These are phyloP conservation scores for Pristionchus fissidentatus DNA, from an alignment of 2,888 invertebrate genomes.

Conservation along the genomic window DNA sequence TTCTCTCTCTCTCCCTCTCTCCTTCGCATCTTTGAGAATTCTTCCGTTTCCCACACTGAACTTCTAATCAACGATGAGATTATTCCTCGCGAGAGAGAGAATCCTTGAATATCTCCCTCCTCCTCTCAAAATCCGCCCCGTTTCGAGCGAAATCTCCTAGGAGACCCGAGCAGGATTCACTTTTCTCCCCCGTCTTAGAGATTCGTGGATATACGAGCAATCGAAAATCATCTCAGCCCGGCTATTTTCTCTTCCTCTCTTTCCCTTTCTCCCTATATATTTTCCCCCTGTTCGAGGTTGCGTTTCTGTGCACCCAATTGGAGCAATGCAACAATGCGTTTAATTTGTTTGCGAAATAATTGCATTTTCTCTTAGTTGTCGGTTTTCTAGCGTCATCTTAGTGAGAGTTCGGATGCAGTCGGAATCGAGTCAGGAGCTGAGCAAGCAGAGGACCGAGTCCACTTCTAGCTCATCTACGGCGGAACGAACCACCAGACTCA, in stretches of 20 bases:
- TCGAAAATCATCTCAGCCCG: constrained; percentile 1
- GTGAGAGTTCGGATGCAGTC: neutral
- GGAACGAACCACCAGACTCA: neutral
- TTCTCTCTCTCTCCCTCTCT: neutral
- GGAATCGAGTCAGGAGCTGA: neutral
- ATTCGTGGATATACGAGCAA: neutral
- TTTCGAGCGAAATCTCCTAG: constrained; percentile 26
- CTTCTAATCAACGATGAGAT: neutral
- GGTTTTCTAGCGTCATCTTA: neutral
- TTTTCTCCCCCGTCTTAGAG: neutral
- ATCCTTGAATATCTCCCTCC: neutral
- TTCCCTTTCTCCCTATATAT: neutral
- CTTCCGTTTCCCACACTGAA: neutral
- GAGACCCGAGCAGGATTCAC: constrained; percentile 20
- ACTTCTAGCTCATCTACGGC: neutral
- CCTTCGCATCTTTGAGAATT: neutral
- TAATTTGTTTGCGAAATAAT: neutral
- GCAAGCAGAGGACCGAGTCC: neutral
- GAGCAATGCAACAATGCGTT: neutral
- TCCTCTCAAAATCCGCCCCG: neutral
- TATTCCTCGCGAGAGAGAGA: neutral
- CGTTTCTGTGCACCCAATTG: too few species aligned
- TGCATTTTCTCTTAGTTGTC: neutral
- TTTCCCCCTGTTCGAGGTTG: neutral
- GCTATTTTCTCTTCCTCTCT: neutral